Percentiles rank a stretch among this genome's conserved stretches.
These are phyloP conservation scores for Himalopsyche japonica DNA, from an alignment of 2,888 invertebrate species.

Conservation along the genomic window DNA sequence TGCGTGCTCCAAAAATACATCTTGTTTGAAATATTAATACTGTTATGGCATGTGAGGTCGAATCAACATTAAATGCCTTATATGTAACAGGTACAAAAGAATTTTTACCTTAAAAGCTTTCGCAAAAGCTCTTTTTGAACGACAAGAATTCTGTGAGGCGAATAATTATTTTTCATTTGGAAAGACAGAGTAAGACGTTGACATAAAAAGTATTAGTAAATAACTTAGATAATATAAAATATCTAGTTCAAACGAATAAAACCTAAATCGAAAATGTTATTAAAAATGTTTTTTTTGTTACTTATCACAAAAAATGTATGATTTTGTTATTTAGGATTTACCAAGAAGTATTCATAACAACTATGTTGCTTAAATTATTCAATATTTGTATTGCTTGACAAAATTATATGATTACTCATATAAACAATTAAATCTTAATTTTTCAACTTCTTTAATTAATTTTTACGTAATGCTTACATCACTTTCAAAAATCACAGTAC, in stretches of 20 bases:
- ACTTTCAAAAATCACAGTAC: too few species aligned
- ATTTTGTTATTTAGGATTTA: too few species aligned
- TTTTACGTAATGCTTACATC: too few species aligned
- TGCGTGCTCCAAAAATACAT: background rate
- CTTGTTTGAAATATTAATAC: background rate
- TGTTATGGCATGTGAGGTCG: background rate
- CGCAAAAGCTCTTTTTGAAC: background rate
- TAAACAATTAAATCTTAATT: too few species aligned
- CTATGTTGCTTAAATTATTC: too few species aligned
- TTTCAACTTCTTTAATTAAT: too few species aligned
- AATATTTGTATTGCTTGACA: too few species aligned
- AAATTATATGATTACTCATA: too few species aligned
- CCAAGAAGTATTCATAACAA: too few species aligned
- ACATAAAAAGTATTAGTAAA: background rate
- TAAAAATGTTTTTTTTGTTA: too few species aligned
- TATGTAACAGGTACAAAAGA: background rate
- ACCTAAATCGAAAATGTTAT: background rate
- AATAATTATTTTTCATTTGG: background rate
- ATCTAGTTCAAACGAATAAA: background rate
- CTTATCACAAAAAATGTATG: too few species aligned
- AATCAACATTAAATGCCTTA: background rate
- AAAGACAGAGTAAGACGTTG: background rate
- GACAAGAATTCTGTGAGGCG: background rate
- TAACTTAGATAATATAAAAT: background rate
- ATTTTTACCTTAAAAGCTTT: background rate